Percentiles rank a stretch among this genome's conserved stretches.
phyloP scores from a whole-genome alignment of 2,888 invertebrate genomes.

The Molorchus minor region DNA sequence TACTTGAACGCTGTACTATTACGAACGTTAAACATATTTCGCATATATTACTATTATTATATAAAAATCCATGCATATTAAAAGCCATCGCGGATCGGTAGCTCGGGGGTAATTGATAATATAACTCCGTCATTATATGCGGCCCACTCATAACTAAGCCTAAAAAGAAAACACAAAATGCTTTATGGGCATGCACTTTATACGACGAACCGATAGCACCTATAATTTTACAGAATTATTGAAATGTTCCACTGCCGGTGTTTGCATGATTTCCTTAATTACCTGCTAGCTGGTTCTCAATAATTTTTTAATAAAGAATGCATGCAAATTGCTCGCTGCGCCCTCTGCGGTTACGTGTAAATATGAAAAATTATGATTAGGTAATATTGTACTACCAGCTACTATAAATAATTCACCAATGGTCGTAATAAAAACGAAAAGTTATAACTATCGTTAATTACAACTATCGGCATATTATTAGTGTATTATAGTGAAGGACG shows the following conservation, averaged over 20 bases:
- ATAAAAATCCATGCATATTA: slow-evolving; percentile 17
- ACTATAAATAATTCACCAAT: slow-evolving; percentile 7
- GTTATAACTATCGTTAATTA: too few relatives aligned
- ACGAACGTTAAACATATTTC: too few relatives aligned
- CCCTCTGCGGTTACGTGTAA: slow-evolving; percentile 5
- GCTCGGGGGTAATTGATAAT: slow-evolving; percentile 10
- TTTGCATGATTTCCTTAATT: slow-evolving; percentile 16
- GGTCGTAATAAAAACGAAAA: too few relatives aligned
- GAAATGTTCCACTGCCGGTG: slow-evolving; percentile 14
- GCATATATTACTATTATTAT: slow-evolving; percentile 16
- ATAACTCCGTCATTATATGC: slow-evolving; percentile 12
- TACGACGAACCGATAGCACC: slow-evolving; percentile 13
- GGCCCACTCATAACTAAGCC: slow-evolving; percentile 1
- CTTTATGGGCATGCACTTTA: neutral
- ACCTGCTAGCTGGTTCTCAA: slow-evolving; percentile 3
- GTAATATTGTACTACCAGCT: neutral
- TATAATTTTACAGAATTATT: slow-evolving; percentile 19
- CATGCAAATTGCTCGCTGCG: slow-evolving; percentile 7
- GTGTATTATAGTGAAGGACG: too few relatives aligned
- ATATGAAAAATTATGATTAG: slow-evolving; percentile 16
- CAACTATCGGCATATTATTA: too few relatives aligned
- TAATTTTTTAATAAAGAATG: slow-evolving; percentile 6
- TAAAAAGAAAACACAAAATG: slow-evolving; percentile 7
- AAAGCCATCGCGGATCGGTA: slow-evolving; percentile 9
- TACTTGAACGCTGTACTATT: too few relatives aligned